Conservation (phyloP, 2,113 vertebrate species). For the Labrus mixtus region DNA sequence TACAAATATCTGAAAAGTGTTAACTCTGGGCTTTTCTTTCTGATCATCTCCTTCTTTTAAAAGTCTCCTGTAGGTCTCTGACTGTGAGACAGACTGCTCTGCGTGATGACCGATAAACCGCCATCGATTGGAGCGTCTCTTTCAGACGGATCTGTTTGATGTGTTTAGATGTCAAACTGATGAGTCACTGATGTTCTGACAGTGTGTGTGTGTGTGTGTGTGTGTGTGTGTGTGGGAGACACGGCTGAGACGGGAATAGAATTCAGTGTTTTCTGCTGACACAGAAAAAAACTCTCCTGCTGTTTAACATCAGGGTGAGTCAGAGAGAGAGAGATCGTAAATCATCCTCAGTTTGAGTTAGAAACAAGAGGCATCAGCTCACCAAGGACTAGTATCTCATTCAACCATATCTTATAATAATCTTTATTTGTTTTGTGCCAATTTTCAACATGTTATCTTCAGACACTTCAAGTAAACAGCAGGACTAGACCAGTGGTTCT, state of each 20-base stretch:
- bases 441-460: too few species aligned
- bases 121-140: conserved; percentile 1
- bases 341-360: neutral
- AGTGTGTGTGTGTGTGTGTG: conserved; percentile 25
- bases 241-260: conserved; percentile 23
- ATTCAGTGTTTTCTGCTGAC: conserved; percentile 44
- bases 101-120: neutral
- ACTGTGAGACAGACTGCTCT: neutral
- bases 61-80: neutral
- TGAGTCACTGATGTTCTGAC: conserved; percentile 62
- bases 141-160: conserved; percentile 12
- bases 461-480: too few species aligned
- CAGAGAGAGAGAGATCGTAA: conserved; percentile 12
- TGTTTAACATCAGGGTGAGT: conserved; percentile 41
- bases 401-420: too few species aligned
- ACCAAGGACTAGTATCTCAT: too few species aligned
- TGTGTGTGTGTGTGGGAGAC: conserved; percentile 33
- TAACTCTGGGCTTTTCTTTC: too few species aligned
- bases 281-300: conserved; percentile 26
- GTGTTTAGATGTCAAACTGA: conserved; percentile 36
- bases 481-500: too few species aligned
- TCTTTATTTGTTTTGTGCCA: too few species aligned
- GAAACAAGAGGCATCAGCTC: neutral
- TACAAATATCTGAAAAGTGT: too few species aligned
- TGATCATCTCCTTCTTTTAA: neutral